Conservation (phyloP, 1,140 invertebrate genomes). For the Lucilia sericata region DNA sequence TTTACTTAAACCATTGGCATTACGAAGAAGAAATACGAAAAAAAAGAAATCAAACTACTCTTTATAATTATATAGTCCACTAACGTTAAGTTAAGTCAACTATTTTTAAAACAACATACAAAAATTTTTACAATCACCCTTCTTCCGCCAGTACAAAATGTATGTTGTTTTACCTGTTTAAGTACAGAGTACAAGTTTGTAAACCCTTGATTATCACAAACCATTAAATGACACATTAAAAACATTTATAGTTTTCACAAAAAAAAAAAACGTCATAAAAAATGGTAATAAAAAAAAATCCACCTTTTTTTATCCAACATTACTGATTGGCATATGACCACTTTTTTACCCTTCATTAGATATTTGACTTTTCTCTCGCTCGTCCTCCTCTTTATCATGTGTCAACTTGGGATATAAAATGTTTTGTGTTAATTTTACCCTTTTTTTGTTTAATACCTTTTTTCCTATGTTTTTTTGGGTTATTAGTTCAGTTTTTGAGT, state of each 20-base stretch:
- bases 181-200: not conserved
- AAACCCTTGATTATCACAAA: slow-evolving; percentile 27
- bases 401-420: not conserved
- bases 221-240: slow-evolving; percentile 18
- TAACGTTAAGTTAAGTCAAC: too few relatives aligned
- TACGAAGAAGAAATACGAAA: too few relatives aligned
- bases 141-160: not conserved
- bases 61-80: too few relatives aligned
- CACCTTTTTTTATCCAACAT: not conserved
- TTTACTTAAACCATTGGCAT: too few relatives aligned
- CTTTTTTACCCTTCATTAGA: slow-evolving; percentile 11
- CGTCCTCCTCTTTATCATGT: not conserved
- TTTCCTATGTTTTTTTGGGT: not conserved
- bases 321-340: slow-evolving; percentile 12
- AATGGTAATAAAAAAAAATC: not conserved
- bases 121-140: not conserved
- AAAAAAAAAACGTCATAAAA: not conserved
- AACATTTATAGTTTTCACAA: not conserved
- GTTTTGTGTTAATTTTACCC: not conserved
- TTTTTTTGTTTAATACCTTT: not conserved
- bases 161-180: not conserved
- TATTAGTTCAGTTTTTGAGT: too few relatives aligned
- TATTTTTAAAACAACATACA: too few relatives aligned
- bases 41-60: too few relatives aligned
- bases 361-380: not conserved